These are phyloP conservation scores for Microctonus aethiopoides DNA, from an alignment of 2,888 invertebrate genomes.

Conservation along the genomic window DNA sequence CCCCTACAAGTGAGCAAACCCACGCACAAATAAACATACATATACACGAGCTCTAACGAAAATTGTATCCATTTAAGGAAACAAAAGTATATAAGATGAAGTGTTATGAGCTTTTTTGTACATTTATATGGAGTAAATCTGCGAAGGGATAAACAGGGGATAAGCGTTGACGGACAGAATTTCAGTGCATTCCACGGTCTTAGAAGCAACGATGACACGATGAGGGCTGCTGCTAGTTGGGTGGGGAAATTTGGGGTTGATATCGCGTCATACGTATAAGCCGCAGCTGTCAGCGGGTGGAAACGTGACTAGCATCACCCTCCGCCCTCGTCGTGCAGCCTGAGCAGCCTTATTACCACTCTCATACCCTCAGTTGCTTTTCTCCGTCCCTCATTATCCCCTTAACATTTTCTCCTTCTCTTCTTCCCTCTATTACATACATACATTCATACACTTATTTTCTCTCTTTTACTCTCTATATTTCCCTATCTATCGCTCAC, in stretches of 20 bases:
- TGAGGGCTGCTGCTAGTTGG: slow-evolving; percentile 25
- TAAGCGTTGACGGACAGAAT: slow-evolving; percentile 53
- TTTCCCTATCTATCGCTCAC: neutral
- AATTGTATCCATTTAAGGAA: neutral
- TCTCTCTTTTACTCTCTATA: too few species aligned
- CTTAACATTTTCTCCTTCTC: slow-evolving; percentile 58
- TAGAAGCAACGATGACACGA: slow-evolving; percentile 58
- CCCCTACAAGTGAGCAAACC: neutral
- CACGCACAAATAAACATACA: neutral
- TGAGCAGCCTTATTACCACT: slow-evolving; percentile 64
- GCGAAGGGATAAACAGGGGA: slow-evolving; percentile 35
- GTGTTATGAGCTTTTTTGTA: neutral
- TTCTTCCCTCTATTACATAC: neutral
- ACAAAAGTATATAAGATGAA: neutral
- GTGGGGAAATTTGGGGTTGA: slow-evolving; percentile 65
- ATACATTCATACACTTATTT: neutral
- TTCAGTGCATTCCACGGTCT: slow-evolving; percentile 63
- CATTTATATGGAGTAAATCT: slow-evolving; percentile 38
- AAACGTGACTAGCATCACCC: slow-evolving; percentile 66
- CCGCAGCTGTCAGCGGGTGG: slow-evolving; percentile 66
- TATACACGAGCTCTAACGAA: neutral
- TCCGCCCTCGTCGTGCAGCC: slow-evolving; percentile 41
- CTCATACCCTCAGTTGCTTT: slow-evolving; percentile 55
- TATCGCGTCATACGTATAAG: slow-evolving; percentile 67
- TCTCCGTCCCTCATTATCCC: slow-evolving; percentile 61